Percentiles rank a stretch among this genome's conserved stretches.
Conservation (phyloP, 2,113 vertebrate genomes). For the Empidonax alnorum region DNA sequence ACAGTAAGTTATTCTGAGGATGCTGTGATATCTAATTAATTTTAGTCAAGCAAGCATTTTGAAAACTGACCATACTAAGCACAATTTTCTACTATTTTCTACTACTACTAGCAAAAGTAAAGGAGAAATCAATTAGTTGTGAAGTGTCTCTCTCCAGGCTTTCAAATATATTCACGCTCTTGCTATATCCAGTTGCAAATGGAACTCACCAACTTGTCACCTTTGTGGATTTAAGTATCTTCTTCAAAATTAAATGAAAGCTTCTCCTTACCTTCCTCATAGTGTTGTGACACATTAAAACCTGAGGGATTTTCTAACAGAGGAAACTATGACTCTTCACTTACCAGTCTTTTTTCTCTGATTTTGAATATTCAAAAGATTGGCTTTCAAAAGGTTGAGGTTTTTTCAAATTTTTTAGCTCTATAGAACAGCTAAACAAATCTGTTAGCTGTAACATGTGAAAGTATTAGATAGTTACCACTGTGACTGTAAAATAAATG, state of each 20-base stretch:
- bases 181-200: neutral
- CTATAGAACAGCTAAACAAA: neutral
- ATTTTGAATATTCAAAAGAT: neutral
- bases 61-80: slow-evolving; percentile 7
- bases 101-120: neutral
- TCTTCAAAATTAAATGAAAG: neutral
- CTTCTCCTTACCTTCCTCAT: neutral
- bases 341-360: neutral
- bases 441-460: neutral
- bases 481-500: neutral
- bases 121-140: neutral
- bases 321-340: neutral
- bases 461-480: neutral
- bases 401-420: neutral
- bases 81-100: slow-evolving; percentile 24
- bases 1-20: slow-evolving; percentile 13
- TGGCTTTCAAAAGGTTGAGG: neutral
- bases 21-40: slow-evolving; percentile 26
- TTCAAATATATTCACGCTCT: neutral
- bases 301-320: neutral
- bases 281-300: neutral
- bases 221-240: neutral
- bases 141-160: neutral
- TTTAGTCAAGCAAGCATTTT: slow-evolving; percentile 33
- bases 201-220: neutral